phyloP scores from a whole-genome alignment of 2,113 vertebrate species.

The Enhydra lutris region DNA sequence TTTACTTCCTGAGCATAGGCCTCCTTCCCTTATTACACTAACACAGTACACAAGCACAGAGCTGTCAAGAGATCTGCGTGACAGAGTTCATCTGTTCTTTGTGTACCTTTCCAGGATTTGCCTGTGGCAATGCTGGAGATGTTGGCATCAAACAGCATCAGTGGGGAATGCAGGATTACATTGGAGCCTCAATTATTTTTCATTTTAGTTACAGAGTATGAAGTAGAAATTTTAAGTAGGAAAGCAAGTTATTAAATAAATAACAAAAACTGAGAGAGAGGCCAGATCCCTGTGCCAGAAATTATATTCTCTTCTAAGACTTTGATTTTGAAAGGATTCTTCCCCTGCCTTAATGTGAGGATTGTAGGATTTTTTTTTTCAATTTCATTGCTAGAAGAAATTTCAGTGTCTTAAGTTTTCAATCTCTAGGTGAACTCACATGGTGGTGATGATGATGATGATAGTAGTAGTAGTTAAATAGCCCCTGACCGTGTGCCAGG shows the following conservation, averaged over 20 bases:
- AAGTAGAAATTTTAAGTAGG: not conserved
- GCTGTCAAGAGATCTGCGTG: accelerated
- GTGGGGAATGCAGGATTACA: not conserved
- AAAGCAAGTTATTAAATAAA: not conserved
- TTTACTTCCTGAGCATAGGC: not conserved
- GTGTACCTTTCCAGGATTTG: not conserved
- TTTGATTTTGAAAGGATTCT: constrained; percentile 1
- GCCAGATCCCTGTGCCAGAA: not conserved
- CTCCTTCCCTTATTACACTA: not conserved
- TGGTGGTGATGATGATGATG: not conserved
- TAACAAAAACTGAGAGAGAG: not conserved
- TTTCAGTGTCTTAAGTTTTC: not conserved
- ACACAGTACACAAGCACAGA: not conserved
- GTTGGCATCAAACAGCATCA: not conserved
- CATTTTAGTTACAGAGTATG: not conserved
- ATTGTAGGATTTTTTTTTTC: not conserved
- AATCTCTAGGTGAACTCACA: not conserved
- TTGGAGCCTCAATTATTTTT: not conserved
- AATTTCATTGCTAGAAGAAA: not conserved
- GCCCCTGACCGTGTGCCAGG: not conserved
- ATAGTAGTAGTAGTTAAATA: not conserved
- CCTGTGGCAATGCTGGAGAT: not conserved
- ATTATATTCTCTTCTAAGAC: not conserved
- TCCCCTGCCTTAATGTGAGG: not conserved
- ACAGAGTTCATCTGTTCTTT: not conserved